Evolutionary conservation across 2,888 invertebrate genomes (phyloP).

Genomic region (Sipha maydis): DNA sequence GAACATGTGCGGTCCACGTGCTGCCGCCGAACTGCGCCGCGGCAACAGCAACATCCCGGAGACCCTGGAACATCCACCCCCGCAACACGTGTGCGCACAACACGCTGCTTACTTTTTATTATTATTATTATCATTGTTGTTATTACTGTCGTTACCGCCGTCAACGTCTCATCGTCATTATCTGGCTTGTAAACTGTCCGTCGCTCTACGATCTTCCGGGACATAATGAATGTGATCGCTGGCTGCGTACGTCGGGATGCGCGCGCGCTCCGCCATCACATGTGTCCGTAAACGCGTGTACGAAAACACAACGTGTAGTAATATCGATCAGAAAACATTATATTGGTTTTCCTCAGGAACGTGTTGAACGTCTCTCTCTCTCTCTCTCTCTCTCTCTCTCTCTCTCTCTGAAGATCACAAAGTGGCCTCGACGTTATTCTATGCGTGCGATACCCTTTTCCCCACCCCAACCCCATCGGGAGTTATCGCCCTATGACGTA

Average conservation of each 20-base stretch:
- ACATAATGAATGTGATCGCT: neutral
- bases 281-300: too few relatives aligned
- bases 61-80: neutral
- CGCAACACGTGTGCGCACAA: neutral
- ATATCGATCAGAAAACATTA: neutral
- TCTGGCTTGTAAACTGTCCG: too few relatives aligned
- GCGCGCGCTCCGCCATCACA: neutral
- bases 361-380: neutral
- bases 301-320: too few relatives aligned
- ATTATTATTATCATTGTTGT: neutral
- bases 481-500: too few relatives aligned
- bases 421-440: neutral
- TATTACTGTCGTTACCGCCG: neutral
- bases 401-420: too few relatives aligned
- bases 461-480: too few relatives aligned
- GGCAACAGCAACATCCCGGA: neutral
- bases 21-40: neutral
- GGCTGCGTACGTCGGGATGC: neutral
- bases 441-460: too few relatives aligned
- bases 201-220: neutral
- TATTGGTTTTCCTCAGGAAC: neutral
- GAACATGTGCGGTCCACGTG: conserved; percentile 26
- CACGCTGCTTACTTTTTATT: neutral
- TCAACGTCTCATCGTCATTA: too few relatives aligned
- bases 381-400: too few relatives aligned